Evolutionary conservation across 2,797 vertebrate genomes (phyloP).

Genomic region (Rhyacichthys aspro): DNA sequence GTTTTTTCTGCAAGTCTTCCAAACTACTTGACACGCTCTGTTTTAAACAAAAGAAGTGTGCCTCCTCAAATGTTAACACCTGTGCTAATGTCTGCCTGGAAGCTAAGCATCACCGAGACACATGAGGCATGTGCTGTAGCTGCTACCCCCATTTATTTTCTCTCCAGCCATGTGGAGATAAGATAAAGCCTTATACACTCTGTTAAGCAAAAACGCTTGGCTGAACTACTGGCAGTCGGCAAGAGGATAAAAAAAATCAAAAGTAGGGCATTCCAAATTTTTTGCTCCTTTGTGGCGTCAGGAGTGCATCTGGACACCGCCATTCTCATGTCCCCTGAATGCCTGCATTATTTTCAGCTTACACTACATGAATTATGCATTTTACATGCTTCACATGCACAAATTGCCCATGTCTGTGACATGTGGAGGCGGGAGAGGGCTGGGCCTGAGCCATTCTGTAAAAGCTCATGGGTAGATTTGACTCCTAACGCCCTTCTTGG

Average conservation of each 20-base stretch:
- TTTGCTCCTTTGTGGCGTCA: slow-evolving; percentile 48
- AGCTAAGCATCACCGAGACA: slow-evolving; percentile 37
- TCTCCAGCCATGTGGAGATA: slow-evolving; percentile 60
- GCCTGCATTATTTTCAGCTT: slow-evolving; percentile 60
- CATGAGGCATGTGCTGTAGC: slow-evolving; percentile 34
- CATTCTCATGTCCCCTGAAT: slow-evolving; percentile 37
- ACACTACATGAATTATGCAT: slow-evolving; percentile 59
- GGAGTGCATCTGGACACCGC: slow-evolving; percentile 59
- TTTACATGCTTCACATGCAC: slow-evolving; percentile 51
- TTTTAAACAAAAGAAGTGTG: slow-evolving; percentile 17
- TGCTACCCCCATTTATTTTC: slow-evolving; percentile 53
- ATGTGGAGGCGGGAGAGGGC: slow-evolving; percentile 44
- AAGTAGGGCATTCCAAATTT: slow-evolving; percentile 64
- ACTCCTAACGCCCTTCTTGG: slow-evolving; percentile 34
- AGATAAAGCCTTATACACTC: slow-evolving; percentile 56
- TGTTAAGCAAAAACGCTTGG: slow-evolving; percentile 55
- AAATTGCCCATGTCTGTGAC: slow-evolving; percentile 62
- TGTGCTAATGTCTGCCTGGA: slow-evolving; percentile 42
- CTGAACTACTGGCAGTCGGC: slow-evolving; percentile 38
- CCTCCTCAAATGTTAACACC: slow-evolving; percentile 51
- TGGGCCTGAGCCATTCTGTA: slow-evolving; percentile 48
- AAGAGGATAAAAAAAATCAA: slow-evolving; percentile 17
- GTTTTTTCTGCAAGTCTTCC: slow-evolving; percentile 11
- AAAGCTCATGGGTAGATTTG: slow-evolving; percentile 53
- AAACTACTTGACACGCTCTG: slow-evolving; percentile 15